Conservation (phyloP, 2,113 vertebrate genomes). For the Aldabrachelys gigantea region DNA sequence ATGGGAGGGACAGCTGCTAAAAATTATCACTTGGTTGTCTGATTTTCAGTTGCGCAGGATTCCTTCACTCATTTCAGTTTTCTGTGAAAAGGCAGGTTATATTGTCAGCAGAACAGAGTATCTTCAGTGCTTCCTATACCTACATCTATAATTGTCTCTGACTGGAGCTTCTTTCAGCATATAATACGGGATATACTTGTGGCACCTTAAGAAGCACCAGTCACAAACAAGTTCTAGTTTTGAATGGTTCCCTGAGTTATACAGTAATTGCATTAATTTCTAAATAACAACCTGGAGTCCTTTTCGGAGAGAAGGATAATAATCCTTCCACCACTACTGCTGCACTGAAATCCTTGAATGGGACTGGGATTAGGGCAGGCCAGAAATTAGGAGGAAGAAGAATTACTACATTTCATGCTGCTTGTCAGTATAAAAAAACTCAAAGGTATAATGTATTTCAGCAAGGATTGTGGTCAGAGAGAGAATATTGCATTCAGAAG, state of each 20-base stretch:
- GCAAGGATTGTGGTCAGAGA: not conserved
- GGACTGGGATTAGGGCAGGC: not conserved
- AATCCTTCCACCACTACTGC: not conserved
- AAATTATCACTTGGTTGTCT: constrained; percentile 1
- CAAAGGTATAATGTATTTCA: not conserved
- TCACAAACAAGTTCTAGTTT: not conserved
- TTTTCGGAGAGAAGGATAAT: not conserved
- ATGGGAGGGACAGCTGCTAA: not conserved
- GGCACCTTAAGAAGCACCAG: not conserved
- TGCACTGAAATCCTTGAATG: not conserved
- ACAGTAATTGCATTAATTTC: not conserved
- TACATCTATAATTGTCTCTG: not conserved
- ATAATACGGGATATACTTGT: not conserved
- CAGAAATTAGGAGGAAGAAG: not conserved
- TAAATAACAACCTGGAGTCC: not conserved
- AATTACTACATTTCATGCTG: not conserved
- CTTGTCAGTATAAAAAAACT: not conserved
- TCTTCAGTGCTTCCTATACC: not conserved
- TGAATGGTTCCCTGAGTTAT: not conserved
- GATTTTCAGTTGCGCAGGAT: not conserved
- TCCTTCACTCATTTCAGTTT: not conserved
- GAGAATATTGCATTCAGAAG: not conserved
- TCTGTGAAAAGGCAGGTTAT: not conserved
- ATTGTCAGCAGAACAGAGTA: not conserved
- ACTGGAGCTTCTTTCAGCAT: not conserved